Evolutionary conservation across 1,140 invertebrate species (phyloP).

Genomic region (Pseudomyrmex flavicornis): DNA sequence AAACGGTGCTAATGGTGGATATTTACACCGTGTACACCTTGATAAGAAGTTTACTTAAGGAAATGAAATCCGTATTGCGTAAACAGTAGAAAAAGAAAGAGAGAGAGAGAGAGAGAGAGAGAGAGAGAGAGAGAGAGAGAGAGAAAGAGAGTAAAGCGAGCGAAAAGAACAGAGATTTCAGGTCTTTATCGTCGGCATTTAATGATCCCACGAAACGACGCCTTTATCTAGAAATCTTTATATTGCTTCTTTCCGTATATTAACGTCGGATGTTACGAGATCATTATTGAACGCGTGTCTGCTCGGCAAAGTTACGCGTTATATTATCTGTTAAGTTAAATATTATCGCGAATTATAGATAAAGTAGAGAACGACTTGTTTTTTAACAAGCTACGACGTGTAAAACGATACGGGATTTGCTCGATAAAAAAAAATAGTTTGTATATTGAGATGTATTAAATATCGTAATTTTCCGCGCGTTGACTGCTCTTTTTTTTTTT

Average conservation of each 20-base stretch:
- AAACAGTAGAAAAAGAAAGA: background rate
- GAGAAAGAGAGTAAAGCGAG: background rate
- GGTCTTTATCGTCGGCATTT: conserved; percentile 58
- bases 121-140: background rate
- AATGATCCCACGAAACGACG: conserved; percentile 54
- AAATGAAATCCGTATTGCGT: conserved; percentile 32
- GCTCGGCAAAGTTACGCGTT: conserved; percentile 25
- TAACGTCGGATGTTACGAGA: conserved; percentile 48
- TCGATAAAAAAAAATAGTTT: background rate
- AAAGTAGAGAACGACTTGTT: no score
- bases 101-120: background rate
- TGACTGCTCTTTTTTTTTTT: no score
- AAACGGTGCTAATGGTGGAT: background rate
- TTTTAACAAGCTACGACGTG: conserved; percentile 21
- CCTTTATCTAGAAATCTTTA: conserved; percentile 61
- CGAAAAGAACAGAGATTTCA: conserved; percentile 40
- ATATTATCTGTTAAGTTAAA: background rate
- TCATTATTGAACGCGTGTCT: conserved; percentile 45
- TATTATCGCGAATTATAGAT: conserved; percentile 30
- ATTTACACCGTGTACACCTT: conserved; percentile 4
- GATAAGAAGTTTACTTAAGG: conserved; percentile 46
- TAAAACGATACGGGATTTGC: background rate
- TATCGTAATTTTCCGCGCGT: no score
- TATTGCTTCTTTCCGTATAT: conserved; percentile 61
- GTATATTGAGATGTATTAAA: no score